Conservation (phyloP, 2,888 invertebrate species). For the Eupithecia exiguata region DNA sequence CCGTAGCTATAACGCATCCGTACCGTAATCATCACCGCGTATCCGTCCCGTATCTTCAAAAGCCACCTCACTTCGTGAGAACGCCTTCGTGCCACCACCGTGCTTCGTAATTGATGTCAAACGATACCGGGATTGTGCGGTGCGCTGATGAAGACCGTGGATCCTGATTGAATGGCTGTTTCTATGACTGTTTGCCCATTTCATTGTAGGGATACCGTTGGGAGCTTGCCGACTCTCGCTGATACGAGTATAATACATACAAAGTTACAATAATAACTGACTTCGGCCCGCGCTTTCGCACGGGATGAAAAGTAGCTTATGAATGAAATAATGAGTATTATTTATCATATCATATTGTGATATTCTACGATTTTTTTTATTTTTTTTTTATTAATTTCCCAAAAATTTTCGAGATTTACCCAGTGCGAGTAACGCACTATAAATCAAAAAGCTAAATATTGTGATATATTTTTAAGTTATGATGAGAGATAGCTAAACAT, state of each 20-base stretch:
- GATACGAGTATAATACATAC: neutral
- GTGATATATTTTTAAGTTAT: too few relatives aligned
- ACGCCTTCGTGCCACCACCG: constrained; percentile 63
- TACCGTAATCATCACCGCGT: neutral
- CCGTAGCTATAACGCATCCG: neutral
- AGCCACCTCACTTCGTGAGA: constrained; percentile 63
- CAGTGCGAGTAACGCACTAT: too few relatives aligned
- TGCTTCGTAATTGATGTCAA: constrained; percentile 71
- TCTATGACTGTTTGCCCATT: constrained; percentile 20
- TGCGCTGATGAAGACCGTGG: constrained; percentile 49
- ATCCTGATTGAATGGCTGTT: constrained; percentile 32
- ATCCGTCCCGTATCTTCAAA: constrained; percentile 14
- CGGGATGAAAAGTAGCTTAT: neutral
- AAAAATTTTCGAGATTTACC: too few relatives aligned
- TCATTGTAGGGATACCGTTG: constrained; percentile 12
- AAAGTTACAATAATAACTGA: neutral
- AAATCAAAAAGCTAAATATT: too few relatives aligned
- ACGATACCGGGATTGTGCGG: constrained; percentile 60
- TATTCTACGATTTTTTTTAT: too few relatives aligned
- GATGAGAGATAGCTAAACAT: too few relatives aligned
- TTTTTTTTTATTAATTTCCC: too few relatives aligned
- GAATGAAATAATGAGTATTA: too few relatives aligned
- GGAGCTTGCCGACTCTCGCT: neutral
- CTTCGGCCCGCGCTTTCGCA: neutral
- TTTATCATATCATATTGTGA: too few relatives aligned